phyloP scores from a whole-genome alignment of 2,888 invertebrate species.

The Oxyscelio sp. region DNA sequence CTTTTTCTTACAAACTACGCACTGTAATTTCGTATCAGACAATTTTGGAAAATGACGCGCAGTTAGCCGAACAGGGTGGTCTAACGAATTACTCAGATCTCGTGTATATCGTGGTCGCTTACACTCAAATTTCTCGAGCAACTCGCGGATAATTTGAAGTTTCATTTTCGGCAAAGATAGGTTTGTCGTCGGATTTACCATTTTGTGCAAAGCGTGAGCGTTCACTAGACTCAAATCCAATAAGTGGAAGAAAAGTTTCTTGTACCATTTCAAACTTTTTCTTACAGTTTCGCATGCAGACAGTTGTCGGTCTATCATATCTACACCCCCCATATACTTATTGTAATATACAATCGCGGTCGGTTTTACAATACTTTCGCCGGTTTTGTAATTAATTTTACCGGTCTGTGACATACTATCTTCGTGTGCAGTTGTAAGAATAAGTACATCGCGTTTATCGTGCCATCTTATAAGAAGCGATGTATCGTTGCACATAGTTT shows the following conservation, averaged over 20 bases:
- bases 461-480: slow-evolving; percentile 40
- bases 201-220: slow-evolving; percentile 50
- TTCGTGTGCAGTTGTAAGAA: slow-evolving; percentile 61
- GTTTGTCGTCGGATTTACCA: slow-evolving; percentile 19
- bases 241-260: slow-evolving; percentile 42
- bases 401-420: slow-evolving; percentile 50
- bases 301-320: slow-evolving; percentile 54
- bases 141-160: slow-evolving; percentile 18
- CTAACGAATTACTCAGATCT: neutral
- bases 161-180: slow-evolving; percentile 23
- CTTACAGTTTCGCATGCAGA: slow-evolving; percentile 60
- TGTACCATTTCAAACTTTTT: slow-evolving; percentile 72
- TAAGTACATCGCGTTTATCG: slow-evolving; percentile 41
- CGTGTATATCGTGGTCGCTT: slow-evolving; percentile 18
- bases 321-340: slow-evolving; percentile 66
- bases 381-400: slow-evolving; percentile 53
- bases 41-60: slow-evolving; percentile 44
- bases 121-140: slow-evolving; percentile 14
- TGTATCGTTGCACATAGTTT: slow-evolving; percentile 26
- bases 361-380: slow-evolving; percentile 62
- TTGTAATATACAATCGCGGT: slow-evolving; percentile 54
- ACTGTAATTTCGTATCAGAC: slow-evolving; percentile 28
- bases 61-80: slow-evolving; percentile 34
- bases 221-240: slow-evolving; percentile 44
- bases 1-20: slow-evolving; percentile 33